A percentile compares a stretch with the other conserved stretches of the same genome.
phyloP scores from a whole-genome alignment of 2,113 vertebrate genomes.

The Isichthys henryi region DNA sequence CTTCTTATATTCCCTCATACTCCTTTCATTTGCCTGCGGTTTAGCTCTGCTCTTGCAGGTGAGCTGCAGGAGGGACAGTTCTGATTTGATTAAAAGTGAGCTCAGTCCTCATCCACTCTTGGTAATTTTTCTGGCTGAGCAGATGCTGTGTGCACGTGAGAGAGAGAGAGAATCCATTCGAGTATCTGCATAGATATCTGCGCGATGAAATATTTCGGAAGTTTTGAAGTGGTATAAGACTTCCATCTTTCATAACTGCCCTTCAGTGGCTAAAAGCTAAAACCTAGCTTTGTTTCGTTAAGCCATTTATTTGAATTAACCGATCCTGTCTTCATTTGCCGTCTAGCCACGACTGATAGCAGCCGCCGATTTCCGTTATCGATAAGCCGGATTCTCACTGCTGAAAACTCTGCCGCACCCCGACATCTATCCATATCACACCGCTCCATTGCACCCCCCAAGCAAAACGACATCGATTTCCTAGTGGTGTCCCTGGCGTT shows the following conservation, averaged over 20 bases:
- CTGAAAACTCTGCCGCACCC: background rate
- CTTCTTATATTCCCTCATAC: background rate
- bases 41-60: background rate
- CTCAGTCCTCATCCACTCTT: background rate
- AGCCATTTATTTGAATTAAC: background rate
- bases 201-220: background rate
- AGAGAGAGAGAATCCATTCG: background rate
- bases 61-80: background rate
- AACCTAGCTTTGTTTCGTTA: background rate
- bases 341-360: background rate
- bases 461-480: background rate
- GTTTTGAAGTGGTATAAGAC: background rate
- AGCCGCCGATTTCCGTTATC: background rate
- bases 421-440: background rate
- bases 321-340: background rate
- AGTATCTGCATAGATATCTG: background rate
- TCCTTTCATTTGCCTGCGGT: background rate
- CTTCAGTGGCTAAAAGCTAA: background rate
- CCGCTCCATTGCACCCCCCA: background rate
- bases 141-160: background rate
- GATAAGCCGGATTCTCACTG: background rate
- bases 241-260: background rate
- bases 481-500: background rate
- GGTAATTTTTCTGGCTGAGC: background rate
- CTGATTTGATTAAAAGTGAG: conserved; percentile 7